Evolutionary conservation across 2,113 vertebrate genomes (phyloP), one percentile per base, ranked within the genome.

Genomic region (Hippopotamus amphibius): DNA sequence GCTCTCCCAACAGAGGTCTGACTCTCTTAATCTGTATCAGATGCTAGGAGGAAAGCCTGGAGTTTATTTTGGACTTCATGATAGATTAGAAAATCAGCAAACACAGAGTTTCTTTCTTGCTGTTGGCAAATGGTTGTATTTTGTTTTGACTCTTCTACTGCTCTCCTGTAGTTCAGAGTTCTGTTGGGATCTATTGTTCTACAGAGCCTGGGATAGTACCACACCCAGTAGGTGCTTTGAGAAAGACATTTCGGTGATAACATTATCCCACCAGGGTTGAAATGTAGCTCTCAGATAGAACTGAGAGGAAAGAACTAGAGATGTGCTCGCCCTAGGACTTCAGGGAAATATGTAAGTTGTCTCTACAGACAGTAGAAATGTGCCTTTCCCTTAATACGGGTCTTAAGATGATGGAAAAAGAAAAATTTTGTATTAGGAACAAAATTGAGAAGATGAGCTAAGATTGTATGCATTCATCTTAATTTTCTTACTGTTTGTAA

Each of bases 31-130:
- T 96, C 96, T 93, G 5, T 71, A 84, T 95, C 89, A 95, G 76
- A 95, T 93, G 68, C 1, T 4, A 37, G 28, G 83, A 96, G 92
- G 96, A 97, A 77, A 97, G 90, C 65, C 88, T 88, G 59, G 50
- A 84, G 82, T 95, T 98, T 97, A 92, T 98, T 97, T 97, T 97
- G 79, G 93, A 96, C 92, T 95, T 91, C 53, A 41, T 84, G 61
- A 93, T 50, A n/a, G 83, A 88, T 93, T 90, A 90, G 86, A 96
- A 98, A 95, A 93, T 80, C 95, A 93, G 90, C 85, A 59, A 33
- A 69, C 41, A 61, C 71, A 71, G 72, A 90, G 55, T 87, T 93
- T 26, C 80, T 91, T 94, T 96, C 90, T 96, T 87, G 61, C 71
- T 97, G 14, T 95, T 97, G 82, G 85, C 79, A 86, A 95, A 72